Base-by-base conservation (phyloP, 2,888 invertebrate genomes). In the Ormyrus thymus region DNA sequence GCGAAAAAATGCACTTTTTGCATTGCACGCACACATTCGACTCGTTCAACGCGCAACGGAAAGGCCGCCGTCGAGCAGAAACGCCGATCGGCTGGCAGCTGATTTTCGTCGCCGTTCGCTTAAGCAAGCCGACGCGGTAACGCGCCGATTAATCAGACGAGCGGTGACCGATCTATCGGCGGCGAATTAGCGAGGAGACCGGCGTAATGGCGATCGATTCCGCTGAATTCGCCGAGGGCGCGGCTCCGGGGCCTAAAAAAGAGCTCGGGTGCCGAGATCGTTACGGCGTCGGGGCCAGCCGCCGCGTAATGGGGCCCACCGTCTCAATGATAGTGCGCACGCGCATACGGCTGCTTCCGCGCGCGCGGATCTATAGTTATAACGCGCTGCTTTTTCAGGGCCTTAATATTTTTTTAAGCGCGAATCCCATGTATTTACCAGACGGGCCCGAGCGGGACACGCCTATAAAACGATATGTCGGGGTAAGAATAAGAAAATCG, bases 241-340 rank as follows among this genome's bases (percentile, higher is more conserved):
- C 53, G 15, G 53, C 29, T 69, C 71, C 45, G 55, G 45, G 66
- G 29, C 43, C 15, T 65, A 29, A 51, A 48, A 50, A 50, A 7
- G 43, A 51, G 8, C 59, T 7, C 1, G 29, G n/a, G 29, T 82
- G 83, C 83, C 83, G 83, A 83, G 84, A 84, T 83, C 84, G 82
- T 84, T 79, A 71, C 9, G 50, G 64, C 80, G 84, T 81, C 76
- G 81, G 82, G 64, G 74, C 15, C 6, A 83, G 82, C 3, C 29
- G 29, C 29, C 29, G 84, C 84, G 86, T 87, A 86, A 87, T 85
- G 85, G 85, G 29, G 83, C 79, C 82, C 82, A 84, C 83, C 77
- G 79, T 78, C 83, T 83, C 85, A 87, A 87, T 86, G 87, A 86
- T 87, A 86, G 87, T 86, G 85, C 84, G 82, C 82, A 78, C 46